Conservation (phyloP, 2,888 invertebrate species). For the Zygothrica quintamaculata region DNA sequence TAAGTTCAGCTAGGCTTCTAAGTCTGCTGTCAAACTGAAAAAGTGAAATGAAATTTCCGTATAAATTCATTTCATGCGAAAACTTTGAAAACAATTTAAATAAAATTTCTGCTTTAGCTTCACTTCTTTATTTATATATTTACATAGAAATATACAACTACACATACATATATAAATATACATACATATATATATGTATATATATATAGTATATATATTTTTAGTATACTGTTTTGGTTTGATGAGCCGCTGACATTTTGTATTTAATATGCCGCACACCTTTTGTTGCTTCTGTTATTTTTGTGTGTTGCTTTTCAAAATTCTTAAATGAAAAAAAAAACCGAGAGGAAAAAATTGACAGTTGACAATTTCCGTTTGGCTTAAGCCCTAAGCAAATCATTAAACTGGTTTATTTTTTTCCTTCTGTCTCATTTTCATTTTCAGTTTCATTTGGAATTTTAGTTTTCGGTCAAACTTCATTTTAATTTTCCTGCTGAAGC, state of each 20-base stretch:
- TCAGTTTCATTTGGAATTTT: constrained; percentile 25
- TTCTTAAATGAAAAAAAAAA: constrained; percentile 29
- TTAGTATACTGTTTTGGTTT: constrained; percentile 40
- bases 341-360: constrained; percentile 66
- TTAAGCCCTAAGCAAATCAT: too few species aligned
- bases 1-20: neutral
- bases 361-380: constrained; percentile 76
- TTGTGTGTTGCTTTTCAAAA: constrained; percentile 15
- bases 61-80: neutral
- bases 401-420: too few species aligned
- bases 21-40: too few species aligned
- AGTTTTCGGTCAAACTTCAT: constrained; percentile 33
- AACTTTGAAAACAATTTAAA: neutral
- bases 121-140: constrained; percentile 23
- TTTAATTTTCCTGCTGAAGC: constrained; percentile 50
- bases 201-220: constrained; percentile 9
- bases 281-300: constrained; percentile 26
- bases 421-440: too few species aligned
- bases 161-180: too few species aligned
- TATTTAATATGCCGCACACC: constrained; percentile 66
- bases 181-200: neutral
- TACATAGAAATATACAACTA: too few species aligned
- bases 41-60: too few species aligned
- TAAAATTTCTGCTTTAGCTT: constrained; percentile 11
- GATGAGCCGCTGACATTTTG: constrained; percentile 71